phyloP scores from a whole-genome alignment of 2,113 vertebrate genomes.

The Meriones unguiculatus region DNA sequence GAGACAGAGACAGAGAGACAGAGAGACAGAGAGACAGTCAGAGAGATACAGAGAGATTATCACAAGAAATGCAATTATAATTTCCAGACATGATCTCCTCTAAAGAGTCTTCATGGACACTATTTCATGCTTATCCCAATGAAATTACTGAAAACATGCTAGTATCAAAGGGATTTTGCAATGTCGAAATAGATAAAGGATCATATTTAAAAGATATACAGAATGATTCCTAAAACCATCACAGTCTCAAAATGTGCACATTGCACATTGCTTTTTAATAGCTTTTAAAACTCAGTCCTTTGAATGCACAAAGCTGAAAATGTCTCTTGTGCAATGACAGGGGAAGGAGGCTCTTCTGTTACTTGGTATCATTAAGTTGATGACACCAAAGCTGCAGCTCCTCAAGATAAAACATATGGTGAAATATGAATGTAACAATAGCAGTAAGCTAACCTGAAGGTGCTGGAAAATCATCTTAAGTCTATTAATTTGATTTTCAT shows the following conservation, averaged over 20 bases:
- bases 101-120: background rate
- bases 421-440: background rate
- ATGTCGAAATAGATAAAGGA: background rate
- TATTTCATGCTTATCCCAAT: background rate
- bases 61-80: background rate
- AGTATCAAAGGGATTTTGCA: background rate
- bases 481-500: background rate
- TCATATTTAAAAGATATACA: background rate
- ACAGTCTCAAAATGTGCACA: background rate
- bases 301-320: background rate
- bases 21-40: too few relatives aligned
- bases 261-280: background rate
- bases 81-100: background rate
- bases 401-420: background rate
- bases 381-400: background rate
- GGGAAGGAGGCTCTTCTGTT: background rate
- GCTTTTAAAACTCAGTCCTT: background rate
- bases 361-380: background rate
- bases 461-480: background rate
- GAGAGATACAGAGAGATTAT: background rate
- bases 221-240: background rate
- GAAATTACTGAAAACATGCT: background rate
- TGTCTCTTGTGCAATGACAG: background rate
- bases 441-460: too few relatives aligned
- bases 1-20: too few relatives aligned